Percentiles rank a stretch among this genome's conserved stretches.
phyloP scores from a whole-genome alignment of 2,888 invertebrate species.

The Sminthurinus aureus region DNA sequence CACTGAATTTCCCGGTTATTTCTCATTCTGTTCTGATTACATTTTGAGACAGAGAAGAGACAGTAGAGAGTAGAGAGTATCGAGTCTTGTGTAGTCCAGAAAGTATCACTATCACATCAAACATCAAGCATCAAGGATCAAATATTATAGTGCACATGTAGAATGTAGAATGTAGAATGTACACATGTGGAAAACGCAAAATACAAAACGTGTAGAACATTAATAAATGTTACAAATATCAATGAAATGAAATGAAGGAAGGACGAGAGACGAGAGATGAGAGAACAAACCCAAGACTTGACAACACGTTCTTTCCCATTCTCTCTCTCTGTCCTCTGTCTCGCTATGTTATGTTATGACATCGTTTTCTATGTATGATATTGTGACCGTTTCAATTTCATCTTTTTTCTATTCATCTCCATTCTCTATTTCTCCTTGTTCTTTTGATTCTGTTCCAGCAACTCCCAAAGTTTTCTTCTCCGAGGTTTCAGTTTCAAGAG shows the following conservation, averaged over 20 bases:
- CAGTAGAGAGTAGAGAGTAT: neutral
- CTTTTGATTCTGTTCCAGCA: neutral
- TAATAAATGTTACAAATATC: slow-evolving; percentile 37
- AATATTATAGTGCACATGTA: too few relatives aligned
- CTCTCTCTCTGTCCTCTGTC: slow-evolving; percentile 2
- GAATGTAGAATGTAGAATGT: too few relatives aligned
- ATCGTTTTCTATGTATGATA: slow-evolving; percentile 18
- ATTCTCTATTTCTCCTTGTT: too few relatives aligned
- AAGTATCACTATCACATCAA: too few relatives aligned
- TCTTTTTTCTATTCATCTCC: slow-evolving; percentile 15
- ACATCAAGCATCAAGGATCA: too few relatives aligned
- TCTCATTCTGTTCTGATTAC: neutral
- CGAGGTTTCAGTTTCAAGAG: slow-evolving; percentile 13
- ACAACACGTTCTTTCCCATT: neutral
- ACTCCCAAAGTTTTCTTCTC: slow-evolving; percentile 18
- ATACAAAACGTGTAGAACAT: slow-evolving; percentile 21
- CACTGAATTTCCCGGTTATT: neutral
- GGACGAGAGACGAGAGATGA: neutral
- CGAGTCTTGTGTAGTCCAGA: neutral
- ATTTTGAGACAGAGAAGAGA: too few relatives aligned
- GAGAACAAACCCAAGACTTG: slow-evolving; percentile 11
- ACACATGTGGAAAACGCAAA: too few relatives aligned
- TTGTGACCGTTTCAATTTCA: slow-evolving; percentile 31
- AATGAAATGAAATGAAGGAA: slow-evolving; percentile 10
- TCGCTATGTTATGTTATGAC: neutral